Evolutionary conservation across 2,888 invertebrate species (phyloP).

Genomic region (Napeogenes sylphis): DNA sequence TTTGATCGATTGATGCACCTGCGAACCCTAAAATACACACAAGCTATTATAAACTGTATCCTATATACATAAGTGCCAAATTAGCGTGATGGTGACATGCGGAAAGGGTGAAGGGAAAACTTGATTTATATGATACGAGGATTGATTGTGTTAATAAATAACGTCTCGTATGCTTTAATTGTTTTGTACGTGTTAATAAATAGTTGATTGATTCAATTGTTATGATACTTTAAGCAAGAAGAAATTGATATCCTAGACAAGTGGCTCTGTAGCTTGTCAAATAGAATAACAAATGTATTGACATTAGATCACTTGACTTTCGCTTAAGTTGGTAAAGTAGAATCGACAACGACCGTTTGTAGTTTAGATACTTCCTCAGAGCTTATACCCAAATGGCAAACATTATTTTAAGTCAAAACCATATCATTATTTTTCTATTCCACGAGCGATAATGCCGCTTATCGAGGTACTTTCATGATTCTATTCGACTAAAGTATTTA

Average conservation of each 20-base stretch:
- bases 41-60: conserved; percentile 13
- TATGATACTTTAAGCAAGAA: neutral
- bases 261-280: too few relatives aligned
- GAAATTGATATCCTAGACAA: neutral
- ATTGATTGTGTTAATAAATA: conserved; percentile 24
- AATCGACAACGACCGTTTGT: too few relatives aligned
- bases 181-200: conserved; percentile 1
- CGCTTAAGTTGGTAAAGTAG: too few relatives aligned
- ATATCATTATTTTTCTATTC: too few relatives aligned
- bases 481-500: too few relatives aligned
- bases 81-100: neutral
- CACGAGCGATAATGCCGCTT: too few relatives aligned
- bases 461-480: too few relatives aligned
- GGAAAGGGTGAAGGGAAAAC: conserved; percentile 27
- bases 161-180: neutral
- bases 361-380: too few relatives aligned
- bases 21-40: conserved; percentile 40
- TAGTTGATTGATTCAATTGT: neutral
- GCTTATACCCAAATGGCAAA: too few relatives aligned
- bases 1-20: conserved; percentile 73
- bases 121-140: conserved; percentile 27
- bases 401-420: too few relatives aligned
- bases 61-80: neutral
- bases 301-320: too few relatives aligned
- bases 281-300: too few relatives aligned